A percentile compares a stretch with the other conserved stretches of the same genome.
Conservation (phyloP, 2,113 vertebrate species). For the Tyrannus savana region DNA sequence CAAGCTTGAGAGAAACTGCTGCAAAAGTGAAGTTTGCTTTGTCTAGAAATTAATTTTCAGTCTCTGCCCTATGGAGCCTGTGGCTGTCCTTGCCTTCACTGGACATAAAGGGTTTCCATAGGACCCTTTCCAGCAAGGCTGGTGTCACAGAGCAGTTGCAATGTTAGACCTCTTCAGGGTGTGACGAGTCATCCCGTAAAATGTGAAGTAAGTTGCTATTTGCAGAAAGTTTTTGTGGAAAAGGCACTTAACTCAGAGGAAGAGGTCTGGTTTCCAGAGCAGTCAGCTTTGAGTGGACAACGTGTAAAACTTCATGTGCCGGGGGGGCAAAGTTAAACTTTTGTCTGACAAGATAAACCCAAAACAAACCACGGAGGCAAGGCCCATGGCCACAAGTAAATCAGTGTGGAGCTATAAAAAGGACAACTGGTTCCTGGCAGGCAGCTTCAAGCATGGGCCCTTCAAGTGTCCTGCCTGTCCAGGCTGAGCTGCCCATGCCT, state of each 20-base stretch:
- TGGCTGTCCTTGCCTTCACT: neutral
- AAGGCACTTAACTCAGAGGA: neutral
- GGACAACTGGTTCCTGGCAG: neutral
- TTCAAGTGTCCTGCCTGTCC: neutral
- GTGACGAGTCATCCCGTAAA: neutral
- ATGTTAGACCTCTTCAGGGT: neutral
- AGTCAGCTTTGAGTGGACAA: neutral
- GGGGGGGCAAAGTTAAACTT: neutral
- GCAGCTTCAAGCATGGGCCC: accelerated
- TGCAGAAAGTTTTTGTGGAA: neutral
- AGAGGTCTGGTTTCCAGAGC: neutral
- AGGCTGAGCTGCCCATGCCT: neutral
- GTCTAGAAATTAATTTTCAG: neutral
- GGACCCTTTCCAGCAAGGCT: neutral
- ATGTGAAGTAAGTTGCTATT: neutral
- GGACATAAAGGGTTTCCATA: neutral
- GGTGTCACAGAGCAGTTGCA: neutral
- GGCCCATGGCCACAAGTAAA: neutral
- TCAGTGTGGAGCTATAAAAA: neutral
- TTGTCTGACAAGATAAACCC: neutral
- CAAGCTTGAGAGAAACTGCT: neutral
- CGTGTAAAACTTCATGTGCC: accelerated
- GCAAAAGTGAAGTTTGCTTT: neutral
- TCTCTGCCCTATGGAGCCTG: accelerated
- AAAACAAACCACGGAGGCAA: neutral